Base-by-base conservation (phyloP, 2,113 vertebrate genomes). In the Oriolus oriolus region DNA sequence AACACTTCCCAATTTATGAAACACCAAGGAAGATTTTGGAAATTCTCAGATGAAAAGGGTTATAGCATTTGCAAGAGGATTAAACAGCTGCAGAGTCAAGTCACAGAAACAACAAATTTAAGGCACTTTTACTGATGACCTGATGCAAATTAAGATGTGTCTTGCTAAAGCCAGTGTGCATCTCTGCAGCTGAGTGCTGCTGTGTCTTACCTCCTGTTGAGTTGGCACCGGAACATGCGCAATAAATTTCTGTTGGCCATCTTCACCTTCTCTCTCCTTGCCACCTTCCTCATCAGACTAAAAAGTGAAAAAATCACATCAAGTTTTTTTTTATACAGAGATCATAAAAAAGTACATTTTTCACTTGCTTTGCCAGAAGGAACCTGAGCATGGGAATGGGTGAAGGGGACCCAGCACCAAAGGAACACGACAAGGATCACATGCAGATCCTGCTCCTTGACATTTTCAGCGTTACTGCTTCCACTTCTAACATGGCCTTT, bases 141-240 rank as follows among this genome's bases (percentile, higher is more conserved):
- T 44, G 39, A 22, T 47, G 6, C 16, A 30, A 69, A n/a, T 35
- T 14, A 64, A 82, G 50, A 42, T 35, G 16, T n/a, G 11, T 45
- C 66, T 33, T 61, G 50, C 39, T 85, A 73, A 66, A 76, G 20
- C 10, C 47, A 82, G 22, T 6, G 35, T 33, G 19, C 13, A 53
- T 6, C 30, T 71, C 61, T 83, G 30, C 41, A 80, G 47, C 30
- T 64, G 27, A 23, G 3, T 28, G 59, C 39, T 52, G 16, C 18
- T 13, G 27, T 16, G 41, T 28, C 96, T 97, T 96, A 99, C 99
- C 99, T 99, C 99, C 91, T 98, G 99, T 80, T 99, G 99, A 7
- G 99, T 98, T 0, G 99, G 99, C 53, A 99, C 99, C 3, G 99
- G 99, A 9, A 99, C 99, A 10, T 99, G 99, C 27, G 99, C 98